A percentile compares a stretch with the other conserved stretches of the same genome.
These are phyloP conservation scores for Dendrocopos noguchii DNA, from an alignment of 2,113 vertebrate species.

Conservation along the genomic window DNA sequence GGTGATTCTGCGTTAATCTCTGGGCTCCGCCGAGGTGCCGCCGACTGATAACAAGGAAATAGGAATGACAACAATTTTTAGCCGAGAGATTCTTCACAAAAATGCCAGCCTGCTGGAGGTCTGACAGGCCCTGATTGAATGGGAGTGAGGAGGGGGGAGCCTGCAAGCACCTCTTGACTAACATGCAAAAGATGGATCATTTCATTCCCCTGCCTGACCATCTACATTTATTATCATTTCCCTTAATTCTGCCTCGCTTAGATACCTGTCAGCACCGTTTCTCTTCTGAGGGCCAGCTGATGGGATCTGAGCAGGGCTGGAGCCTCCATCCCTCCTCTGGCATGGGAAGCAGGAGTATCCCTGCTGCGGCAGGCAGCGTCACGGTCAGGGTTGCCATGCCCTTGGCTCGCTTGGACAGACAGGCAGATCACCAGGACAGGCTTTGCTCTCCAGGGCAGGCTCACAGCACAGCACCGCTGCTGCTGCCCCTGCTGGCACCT, in stretches of 20 bases:
- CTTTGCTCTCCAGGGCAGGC: background rate
- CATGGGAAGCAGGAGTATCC: fast-evolving
- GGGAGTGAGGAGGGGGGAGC: constrained; percentile 75
- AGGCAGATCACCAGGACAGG: background rate
- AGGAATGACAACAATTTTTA: constrained; percentile 99
- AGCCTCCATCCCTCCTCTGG: background rate
- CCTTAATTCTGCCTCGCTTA: constrained; percentile 69
- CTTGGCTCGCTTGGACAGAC: fast-evolving
- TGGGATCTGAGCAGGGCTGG: constrained; percentile 22
- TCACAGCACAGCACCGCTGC: background rate
- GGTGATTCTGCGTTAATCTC: constrained; percentile 82
- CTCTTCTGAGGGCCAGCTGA: constrained; percentile 50
- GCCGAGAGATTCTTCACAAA: constrained; percentile 96
- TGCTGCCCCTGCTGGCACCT: background rate
- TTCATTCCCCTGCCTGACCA: constrained; percentile 86
- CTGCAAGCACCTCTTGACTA: constrained; percentile 78
- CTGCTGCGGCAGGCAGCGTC: background rate
- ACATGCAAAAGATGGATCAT: constrained; percentile 95
- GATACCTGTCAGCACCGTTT: constrained; percentile 74
- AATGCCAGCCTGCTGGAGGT: constrained; percentile 87
- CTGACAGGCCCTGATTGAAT: constrained; percentile 88
- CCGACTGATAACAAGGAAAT: constrained; percentile 98
- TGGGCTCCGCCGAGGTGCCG: constrained; percentile 77
- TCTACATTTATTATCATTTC: constrained; percentile 83
- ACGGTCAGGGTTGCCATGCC: background rate